phyloP scores from a whole-genome alignment of 2,113 vertebrate species.

The Leucosticte australis region DNA sequence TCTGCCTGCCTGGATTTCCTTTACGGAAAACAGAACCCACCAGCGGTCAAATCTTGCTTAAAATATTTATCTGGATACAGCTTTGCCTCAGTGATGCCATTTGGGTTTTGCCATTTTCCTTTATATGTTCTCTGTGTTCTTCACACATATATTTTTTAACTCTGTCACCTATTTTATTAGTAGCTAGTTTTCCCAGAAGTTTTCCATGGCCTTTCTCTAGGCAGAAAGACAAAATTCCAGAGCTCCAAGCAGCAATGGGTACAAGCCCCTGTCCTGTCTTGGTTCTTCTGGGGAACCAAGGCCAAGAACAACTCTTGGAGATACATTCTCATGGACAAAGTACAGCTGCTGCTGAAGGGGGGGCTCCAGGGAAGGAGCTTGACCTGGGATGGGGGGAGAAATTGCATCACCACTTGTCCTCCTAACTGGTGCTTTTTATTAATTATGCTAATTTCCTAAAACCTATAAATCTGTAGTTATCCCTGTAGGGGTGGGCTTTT shows the following conservation, averaged over 20 bases:
- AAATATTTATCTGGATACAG: neutral
- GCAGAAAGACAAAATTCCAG: neutral
- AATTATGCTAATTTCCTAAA: neutral
- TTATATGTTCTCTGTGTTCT: neutral
- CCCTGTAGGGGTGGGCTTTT: neutral
- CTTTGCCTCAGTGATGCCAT: fast-evolving
- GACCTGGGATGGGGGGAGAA: no score
- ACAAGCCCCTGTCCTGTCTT: neutral
- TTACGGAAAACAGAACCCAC: neutral
- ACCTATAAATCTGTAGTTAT: neutral
- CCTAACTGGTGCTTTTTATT: neutral
- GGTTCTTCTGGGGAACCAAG: neutral
- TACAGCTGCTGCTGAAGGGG: neutral
- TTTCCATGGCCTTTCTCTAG: neutral
- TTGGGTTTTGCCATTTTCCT: neutral
- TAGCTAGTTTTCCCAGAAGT: neutral
- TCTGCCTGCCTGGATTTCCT: neutral
- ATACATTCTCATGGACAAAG: neutral
- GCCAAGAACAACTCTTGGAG: fast-evolving
- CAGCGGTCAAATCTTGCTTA: neutral
- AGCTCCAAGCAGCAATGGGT: neutral
- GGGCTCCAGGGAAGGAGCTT: no score
- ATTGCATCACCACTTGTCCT: neutral
- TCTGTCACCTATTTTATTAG: neutral
- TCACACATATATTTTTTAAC: neutral